A percentile compares a stretch with the other conserved stretches of the same genome.
These are phyloP conservation scores for Channallabes apus DNA, from an alignment of 2,797 vertebrate species.

Conservation along the genomic window DNA sequence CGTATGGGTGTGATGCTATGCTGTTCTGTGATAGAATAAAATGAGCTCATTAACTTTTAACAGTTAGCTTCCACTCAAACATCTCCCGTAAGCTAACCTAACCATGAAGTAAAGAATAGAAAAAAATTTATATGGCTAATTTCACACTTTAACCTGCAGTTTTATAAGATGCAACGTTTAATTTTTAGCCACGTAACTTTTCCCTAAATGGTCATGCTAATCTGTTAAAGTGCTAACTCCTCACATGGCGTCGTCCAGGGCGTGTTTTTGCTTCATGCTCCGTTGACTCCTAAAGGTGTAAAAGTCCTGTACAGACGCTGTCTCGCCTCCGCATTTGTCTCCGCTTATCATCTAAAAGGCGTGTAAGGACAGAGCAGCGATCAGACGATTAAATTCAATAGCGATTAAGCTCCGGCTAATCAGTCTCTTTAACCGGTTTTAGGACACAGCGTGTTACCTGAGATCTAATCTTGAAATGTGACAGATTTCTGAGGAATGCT, in stretches of 20 bases:
- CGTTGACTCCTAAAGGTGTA: background rate
- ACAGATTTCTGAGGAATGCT: slow-evolving; percentile 44
- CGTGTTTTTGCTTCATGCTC: slow-evolving; percentile 8
- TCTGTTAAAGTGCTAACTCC: background rate
- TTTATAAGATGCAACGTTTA: background rate
- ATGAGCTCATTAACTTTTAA: no score
- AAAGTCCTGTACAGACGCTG: background rate
- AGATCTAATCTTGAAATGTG: slow-evolving; percentile 22
- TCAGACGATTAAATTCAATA: background rate
- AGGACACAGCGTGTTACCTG: slow-evolving; percentile 5
- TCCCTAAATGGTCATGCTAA: background rate
- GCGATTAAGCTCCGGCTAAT: slow-evolving; percentile 2
- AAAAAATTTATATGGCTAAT: no score
- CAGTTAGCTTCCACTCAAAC: background rate
- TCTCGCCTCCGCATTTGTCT: background rate
- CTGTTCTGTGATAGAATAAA: no score
- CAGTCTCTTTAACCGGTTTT: background rate
- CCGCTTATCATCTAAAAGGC: slow-evolving; percentile 1
- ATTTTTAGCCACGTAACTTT: background rate
- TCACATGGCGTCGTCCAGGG: no score
- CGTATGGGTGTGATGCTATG: background rate
- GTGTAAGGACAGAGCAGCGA: background rate
- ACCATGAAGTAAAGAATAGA: background rate
- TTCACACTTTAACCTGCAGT: background rate
- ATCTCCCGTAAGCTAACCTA: background rate